phyloP scores from a whole-genome alignment of 92 coral and sea anemone genomes.

The Chrysogorgia sp. region DNA sequence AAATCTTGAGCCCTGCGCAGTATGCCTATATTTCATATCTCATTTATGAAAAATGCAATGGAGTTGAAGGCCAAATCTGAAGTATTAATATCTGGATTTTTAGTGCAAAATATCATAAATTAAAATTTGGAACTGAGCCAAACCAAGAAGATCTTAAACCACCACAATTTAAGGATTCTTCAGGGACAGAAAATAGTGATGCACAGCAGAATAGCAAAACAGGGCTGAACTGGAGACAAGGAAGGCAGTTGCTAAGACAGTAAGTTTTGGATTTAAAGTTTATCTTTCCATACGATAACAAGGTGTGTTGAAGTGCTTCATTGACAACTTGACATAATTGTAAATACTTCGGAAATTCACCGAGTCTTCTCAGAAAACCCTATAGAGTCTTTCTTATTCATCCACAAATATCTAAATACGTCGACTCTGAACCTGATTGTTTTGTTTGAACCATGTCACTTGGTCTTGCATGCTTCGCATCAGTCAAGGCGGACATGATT shows the following conservation, averaged over 20 bases:
- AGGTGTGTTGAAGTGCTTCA: neutral
- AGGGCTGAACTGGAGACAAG: slow-evolving; percentile 93
- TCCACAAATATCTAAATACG: no score
- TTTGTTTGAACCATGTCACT: no score
- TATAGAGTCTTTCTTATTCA: no score
- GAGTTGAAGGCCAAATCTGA: neutral
- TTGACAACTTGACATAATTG: neutral
- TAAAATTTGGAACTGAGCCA: slow-evolving; percentile 95
- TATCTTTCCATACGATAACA: neutral
- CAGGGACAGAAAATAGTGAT: slow-evolving; percentile 65
- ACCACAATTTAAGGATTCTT: slow-evolving; percentile 68
- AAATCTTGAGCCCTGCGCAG: no score
- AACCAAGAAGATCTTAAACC: slow-evolving; percentile 73
- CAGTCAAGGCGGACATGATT: no score
- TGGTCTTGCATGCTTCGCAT: no score
- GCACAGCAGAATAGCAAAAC: slow-evolving; percentile 74
- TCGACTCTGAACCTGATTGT: no score
- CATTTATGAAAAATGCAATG: neutral
- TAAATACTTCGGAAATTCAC: neutral
- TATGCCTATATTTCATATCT: neutral
- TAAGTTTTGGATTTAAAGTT: slow-evolving; percentile 51
- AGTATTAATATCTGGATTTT: neutral
- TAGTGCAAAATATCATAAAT: slow-evolving; percentile 95
- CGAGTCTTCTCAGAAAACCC: no score
- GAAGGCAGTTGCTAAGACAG: slow-evolving; percentile 91